phyloP scores from a whole-genome alignment of 2,113 vertebrate species.

The Puma concolor region DNA sequence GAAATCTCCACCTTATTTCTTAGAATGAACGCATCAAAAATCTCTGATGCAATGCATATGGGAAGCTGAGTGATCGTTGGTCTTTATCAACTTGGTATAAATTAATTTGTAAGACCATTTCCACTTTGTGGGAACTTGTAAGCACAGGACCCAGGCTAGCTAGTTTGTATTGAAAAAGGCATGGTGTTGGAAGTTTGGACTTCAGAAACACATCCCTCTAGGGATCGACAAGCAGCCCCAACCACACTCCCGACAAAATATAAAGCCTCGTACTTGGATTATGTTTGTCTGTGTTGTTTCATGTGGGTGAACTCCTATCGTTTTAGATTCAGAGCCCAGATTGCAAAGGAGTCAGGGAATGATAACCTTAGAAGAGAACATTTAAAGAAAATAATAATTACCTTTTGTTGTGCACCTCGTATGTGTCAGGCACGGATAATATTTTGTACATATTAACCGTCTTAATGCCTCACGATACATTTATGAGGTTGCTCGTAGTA shows the following conservation, averaged over 20 bases:
- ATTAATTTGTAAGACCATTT: not conserved
- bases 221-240: accelerated
- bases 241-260: not conserved
- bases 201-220: not conserved
- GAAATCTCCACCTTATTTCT: not conserved
- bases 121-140: accelerated
- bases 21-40: not conserved
- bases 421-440: not conserved
- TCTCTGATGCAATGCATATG: not conserved
- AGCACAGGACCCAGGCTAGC: not conserved
- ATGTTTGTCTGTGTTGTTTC: not conserved
- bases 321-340: not conserved
- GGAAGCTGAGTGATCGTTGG: not conserved
- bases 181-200: too few species aligned
- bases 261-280: accelerated
- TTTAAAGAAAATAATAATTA: not conserved
- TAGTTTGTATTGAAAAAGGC: not conserved
- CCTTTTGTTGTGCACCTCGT: not conserved
- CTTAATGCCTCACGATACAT: not conserved
- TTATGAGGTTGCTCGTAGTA: not conserved
- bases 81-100: not conserved
- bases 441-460: not conserved
- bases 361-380: not conserved
- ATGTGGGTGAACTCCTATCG: not conserved
- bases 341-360: not conserved